A percentile compares a stretch with the other conserved stretches of the same genome.
phyloP scores from a whole-genome alignment of 2,888 invertebrate genomes.

The Dolichopus griseipennis region DNA sequence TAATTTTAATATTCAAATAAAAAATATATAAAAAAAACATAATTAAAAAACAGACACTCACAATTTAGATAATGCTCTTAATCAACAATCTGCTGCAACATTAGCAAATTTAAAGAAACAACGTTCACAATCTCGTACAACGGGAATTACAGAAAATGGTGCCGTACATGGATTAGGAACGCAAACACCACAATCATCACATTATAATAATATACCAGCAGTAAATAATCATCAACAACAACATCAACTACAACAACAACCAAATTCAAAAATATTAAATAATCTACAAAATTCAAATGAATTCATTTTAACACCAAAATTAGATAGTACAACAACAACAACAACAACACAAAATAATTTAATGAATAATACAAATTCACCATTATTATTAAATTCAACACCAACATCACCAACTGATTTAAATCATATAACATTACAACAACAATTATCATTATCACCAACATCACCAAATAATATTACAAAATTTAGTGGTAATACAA shows the following conservation, averaged over 20 bases:
- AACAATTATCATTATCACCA: constrained; percentile 31
- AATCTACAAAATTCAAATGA: constrained; percentile 36
- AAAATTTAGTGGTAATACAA: constrained; percentile 64
- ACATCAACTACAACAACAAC: constrained; percentile 34
- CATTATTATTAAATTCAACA: constrained; percentile 22
- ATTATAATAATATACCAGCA: constrained; percentile 9
- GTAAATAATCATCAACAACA: constrained; percentile 27
- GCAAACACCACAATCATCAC: constrained; percentile 21
- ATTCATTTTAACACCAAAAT: constrained; percentile 24
- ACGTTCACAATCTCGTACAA: constrained; percentile 66
- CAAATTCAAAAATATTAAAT: constrained; percentile 31
- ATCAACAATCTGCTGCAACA: constrained; percentile 45
- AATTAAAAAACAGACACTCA: constrained; percentile 26
- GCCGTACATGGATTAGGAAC: constrained; percentile 37
- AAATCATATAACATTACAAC: constrained; percentile 19
- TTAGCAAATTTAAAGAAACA: constrained; percentile 90
- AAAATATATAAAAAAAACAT: constrained; percentile 14
- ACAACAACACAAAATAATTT: constrained; percentile 18
- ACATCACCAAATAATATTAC: constrained; percentile 35
- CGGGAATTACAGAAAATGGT: constrained; percentile 44
- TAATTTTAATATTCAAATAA: not conserved
- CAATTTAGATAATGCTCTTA: constrained; percentile 28
- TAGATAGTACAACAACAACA: constrained; percentile 30
- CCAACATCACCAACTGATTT: constrained; percentile 13
- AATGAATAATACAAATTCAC: not conserved